Conservation (phyloP, 1,140 invertebrate genomes). For the Hormaphis cornu region DNA sequence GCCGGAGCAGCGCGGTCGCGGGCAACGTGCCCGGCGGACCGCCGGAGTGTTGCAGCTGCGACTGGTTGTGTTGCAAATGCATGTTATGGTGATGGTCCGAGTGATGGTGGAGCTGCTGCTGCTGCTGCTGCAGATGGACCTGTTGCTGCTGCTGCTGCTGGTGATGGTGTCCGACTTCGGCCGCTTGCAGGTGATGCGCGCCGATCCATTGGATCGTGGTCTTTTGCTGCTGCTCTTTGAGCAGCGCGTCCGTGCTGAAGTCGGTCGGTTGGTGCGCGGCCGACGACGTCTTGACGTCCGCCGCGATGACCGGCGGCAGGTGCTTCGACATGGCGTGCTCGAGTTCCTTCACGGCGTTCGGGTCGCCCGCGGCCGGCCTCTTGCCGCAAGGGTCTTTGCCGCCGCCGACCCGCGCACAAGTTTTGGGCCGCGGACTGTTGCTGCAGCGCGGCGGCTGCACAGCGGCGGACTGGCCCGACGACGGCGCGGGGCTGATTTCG, state of each 20-base stretch:
- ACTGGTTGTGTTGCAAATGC: constrained; percentile 83
- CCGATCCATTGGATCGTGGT: constrained; percentile 93
- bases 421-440: constrained; percentile 43
- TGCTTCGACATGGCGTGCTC: constrained; percentile 96
- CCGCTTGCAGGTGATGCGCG: constrained; percentile 58
- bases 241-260: constrained; percentile 73
- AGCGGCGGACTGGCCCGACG: constrained; percentile 47
- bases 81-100: constrained; percentile 56
- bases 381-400: constrained; percentile 44
- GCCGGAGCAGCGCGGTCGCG: constrained; percentile 75
- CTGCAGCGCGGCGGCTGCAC: too few relatives aligned
- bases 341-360: constrained; percentile 74
- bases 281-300: constrained; percentile 49
- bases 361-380: constrained; percentile 39
- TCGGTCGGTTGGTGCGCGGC: constrained; percentile 62
- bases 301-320: constrained; percentile 56
- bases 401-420: constrained; percentile 35
- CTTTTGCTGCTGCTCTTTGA: constrained; percentile 70
- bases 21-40: constrained; percentile 48
- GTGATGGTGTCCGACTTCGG: constrained; percentile 47
- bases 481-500: constrained; percentile 55
- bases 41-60: constrained; percentile 65
- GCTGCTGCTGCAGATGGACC: constrained; percentile 59
- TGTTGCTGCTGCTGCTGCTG: constrained; percentile 35
- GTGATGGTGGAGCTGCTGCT: constrained; percentile 61